Conservation (phyloP, 2,113 vertebrate species). For the Columba livia region DNA sequence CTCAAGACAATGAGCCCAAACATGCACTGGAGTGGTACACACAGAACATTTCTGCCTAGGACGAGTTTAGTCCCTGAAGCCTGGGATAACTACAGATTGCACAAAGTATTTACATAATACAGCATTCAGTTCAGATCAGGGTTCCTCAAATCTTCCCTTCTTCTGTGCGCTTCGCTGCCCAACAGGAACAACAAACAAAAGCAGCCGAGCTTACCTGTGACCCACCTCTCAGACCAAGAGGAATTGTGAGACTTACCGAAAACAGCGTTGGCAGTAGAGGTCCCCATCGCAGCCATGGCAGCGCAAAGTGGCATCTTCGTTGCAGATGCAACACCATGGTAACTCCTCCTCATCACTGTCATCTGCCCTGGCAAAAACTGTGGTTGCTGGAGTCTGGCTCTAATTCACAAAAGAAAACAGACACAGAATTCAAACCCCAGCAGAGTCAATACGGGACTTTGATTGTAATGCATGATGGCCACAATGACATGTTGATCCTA, state of each 20-base stretch:
- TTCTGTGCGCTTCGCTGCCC: background rate
- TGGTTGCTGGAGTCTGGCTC: conserved; percentile 2
- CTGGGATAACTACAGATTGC: background rate
- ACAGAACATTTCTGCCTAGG: background rate
- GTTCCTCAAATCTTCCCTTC: background rate
- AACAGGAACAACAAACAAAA: background rate
- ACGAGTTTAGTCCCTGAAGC: background rate
- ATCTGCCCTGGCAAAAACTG: conserved; percentile 33
- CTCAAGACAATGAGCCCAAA: background rate
- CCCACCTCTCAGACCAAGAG: background rate
- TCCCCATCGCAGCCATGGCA: conserved; percentile 91
- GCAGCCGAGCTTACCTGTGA: background rate
- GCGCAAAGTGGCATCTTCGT: conserved; percentile 86
- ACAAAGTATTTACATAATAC: background rate
- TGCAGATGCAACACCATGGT: conserved; percentile 98
- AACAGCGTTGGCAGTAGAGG: conserved; percentile 92
- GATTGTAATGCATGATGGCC: background rate
- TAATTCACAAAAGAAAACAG: background rate
- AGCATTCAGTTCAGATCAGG: background rate
- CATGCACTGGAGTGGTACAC: background rate
- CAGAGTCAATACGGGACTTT: background rate
- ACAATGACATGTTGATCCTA: background rate
- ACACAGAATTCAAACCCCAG: background rate
- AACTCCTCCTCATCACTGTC: conserved; percentile 87
- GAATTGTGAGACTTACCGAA: conserved; percentile 74